phyloP scores from a whole-genome alignment of 2,797 vertebrate genomes.

The Picus viridis region DNA sequence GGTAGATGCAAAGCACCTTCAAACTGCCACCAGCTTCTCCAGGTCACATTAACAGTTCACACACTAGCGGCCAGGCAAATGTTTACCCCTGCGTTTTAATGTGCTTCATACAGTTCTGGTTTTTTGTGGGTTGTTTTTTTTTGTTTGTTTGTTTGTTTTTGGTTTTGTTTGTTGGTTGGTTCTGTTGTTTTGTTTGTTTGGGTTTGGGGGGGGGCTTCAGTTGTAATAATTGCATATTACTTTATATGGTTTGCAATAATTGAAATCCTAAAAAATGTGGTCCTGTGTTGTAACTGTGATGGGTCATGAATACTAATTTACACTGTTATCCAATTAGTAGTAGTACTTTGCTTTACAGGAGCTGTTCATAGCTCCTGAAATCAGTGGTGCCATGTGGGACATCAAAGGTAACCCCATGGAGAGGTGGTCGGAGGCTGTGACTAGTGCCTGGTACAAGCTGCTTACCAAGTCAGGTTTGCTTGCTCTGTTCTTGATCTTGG shows the following conservation, averaged over 20 bases:
- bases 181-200: too few relatives aligned
- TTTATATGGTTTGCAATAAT: background rate
- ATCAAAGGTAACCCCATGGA: fast-evolving
- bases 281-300: fast-evolving
- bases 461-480: fast-evolving
- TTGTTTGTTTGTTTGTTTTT: too few relatives aligned
- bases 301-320: background rate
- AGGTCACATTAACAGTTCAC: background rate
- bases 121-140: too few relatives aligned
- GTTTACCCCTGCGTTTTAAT: background rate
- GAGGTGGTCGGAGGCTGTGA: background rate
- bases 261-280: fast-evolving
- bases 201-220: too few relatives aligned
- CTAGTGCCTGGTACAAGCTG: fast-evolving
- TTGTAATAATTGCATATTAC: background rate
- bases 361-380: background rate
- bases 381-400: background rate
- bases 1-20: background rate
- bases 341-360: background rate
- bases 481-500: background rate
- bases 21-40: fast-evolving
- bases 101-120: background rate
- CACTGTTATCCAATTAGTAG: background rate
- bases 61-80: fast-evolving
- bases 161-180: too few relatives aligned